Evolutionary conservation across 2,888 invertebrate species (phyloP).

Genomic region (Psococerastis gibbosa): DNA sequence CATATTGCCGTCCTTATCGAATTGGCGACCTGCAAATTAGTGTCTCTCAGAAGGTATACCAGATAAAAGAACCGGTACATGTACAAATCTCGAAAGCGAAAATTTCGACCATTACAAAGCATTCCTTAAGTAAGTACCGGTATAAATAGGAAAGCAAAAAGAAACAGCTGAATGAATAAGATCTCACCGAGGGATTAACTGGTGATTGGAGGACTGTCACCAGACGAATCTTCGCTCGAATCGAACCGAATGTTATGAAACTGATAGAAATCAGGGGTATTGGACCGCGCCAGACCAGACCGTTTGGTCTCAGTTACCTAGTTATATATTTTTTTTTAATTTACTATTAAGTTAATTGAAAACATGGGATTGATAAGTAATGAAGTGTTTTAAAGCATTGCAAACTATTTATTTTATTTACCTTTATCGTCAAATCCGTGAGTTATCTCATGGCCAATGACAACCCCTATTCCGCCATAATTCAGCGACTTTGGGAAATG

Average conservation of each 20-base stretch:
- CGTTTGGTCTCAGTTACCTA: background rate
- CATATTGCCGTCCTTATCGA: constrained; percentile 76
- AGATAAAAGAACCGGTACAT: too few species aligned
- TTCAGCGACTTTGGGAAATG: constrained; percentile 65
- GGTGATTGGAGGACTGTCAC: background rate
- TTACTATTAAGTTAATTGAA: background rate
- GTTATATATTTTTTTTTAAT: background rate
- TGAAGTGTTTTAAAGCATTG: too few species aligned
- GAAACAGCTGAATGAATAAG: background rate
- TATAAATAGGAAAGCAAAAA: too few species aligned
- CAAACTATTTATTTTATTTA: too few species aligned
- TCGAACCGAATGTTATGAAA: too few species aligned
- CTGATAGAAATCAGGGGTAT: too few species aligned
- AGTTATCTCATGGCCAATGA: constrained; percentile 72
- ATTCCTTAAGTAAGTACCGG: too few species aligned
- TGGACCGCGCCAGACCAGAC: background rate
- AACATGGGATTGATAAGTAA: too few species aligned
- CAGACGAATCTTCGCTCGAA: background rate
- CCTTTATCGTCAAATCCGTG: constrained; percentile 72
- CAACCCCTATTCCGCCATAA: constrained; percentile 72
- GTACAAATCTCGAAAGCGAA: too few species aligned
- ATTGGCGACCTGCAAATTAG: constrained; percentile 51
- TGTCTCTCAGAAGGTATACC: too few species aligned
- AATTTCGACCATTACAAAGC: too few species aligned
- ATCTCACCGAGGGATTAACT: background rate